Conservation (phyloP, 2,113 vertebrate genomes). For the Mirounga angustirostris region DNA sequence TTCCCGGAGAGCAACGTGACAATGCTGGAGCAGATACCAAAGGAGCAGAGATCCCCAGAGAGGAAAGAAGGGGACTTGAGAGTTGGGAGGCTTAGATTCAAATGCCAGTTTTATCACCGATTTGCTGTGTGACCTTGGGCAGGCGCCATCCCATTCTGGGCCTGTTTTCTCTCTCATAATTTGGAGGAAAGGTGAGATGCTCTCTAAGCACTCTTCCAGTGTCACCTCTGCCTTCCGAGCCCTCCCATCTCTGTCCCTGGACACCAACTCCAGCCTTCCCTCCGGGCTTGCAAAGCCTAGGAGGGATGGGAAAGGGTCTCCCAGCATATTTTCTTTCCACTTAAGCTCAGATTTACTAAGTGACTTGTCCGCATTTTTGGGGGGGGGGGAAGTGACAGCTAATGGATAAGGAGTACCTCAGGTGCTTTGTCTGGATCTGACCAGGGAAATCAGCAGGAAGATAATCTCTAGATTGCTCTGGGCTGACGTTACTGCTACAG, state of each 20-base stretch:
- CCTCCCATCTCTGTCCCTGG: not conserved
- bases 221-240: not conserved
- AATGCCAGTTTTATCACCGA: not conserved
- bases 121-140: not conserved
- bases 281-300: not conserved
- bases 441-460: constrained; percentile 50
- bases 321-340: not conserved
- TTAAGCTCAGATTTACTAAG: constrained; percentile 40
- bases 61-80: not conserved
- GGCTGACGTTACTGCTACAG: constrained; percentile 53
- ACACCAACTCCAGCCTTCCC: not conserved
- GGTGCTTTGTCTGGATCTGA: constrained; percentile 7
- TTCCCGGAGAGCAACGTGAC: constrained; percentile 22
- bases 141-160: not conserved
- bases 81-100: not conserved
- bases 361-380: not conserved
- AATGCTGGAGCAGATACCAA: not conserved
- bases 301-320: not conserved
- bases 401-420: not conserved
- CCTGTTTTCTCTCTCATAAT: not conserved
- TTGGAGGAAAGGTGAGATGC: not conserved
- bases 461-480: constrained; percentile 30
- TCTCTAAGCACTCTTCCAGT: not conserved
- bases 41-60: not conserved
- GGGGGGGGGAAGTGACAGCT: not conserved